A percentile compares a stretch with the other conserved stretches of the same genome.
Evolutionary conservation across 1,140 invertebrate genomes (phyloP).

Genomic region (Dinoponera quadriceps): DNA sequence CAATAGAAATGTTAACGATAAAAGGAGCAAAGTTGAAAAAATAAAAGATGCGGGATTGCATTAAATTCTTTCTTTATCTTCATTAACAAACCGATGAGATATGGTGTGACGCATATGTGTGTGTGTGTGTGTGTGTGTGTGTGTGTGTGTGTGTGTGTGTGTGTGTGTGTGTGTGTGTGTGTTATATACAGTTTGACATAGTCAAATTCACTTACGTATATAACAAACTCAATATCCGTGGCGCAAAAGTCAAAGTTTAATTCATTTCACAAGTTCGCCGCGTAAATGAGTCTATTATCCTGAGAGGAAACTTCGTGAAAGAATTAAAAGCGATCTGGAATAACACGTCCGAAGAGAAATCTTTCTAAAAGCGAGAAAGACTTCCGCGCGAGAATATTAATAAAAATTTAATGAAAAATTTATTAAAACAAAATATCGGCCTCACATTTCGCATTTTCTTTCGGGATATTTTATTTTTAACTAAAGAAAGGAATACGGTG

Average conservation of each 20-base stretch:
- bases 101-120: constrained; percentile 14
- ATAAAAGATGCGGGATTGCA: neutral
- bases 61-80: neutral
- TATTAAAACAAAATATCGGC: constrained; percentile 28
- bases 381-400: constrained; percentile 32
- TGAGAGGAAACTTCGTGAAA: constrained; percentile 50
- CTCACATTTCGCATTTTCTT: constrained; percentile 1
- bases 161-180: no score
- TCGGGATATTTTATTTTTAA: neutral
- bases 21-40: neutral
- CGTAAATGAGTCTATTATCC: constrained; percentile 58
- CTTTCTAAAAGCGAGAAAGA: neutral
- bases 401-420: constrained; percentile 28
- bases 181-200: constrained; percentile 1
- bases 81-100: constrained; percentile 20
- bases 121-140: no score
- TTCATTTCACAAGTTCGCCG: constrained; percentile 51
- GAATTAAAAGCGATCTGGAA: constrained; percentile 55
- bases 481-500: neutral
- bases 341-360: constrained; percentile 10
- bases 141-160: no score
- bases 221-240: constrained; percentile 55
- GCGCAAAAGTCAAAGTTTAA: constrained; percentile 52
- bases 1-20: neutral
- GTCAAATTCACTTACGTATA: constrained; percentile 48